Percentiles rank a stretch among this genome's conserved stretches.
Evolutionary conservation across 2,888 invertebrate species (phyloP).

Genomic region (Deilephila porcellus): DNA sequence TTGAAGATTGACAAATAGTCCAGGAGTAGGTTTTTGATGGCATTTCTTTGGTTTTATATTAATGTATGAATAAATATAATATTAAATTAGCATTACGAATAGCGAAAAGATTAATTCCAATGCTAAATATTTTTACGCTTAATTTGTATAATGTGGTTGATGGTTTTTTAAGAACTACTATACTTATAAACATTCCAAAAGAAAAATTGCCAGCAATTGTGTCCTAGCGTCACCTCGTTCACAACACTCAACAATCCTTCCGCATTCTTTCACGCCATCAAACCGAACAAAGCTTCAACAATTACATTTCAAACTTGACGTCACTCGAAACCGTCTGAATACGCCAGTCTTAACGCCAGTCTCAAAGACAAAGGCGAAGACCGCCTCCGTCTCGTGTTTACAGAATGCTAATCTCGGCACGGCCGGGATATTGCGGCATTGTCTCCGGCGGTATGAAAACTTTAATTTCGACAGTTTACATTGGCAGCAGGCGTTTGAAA

Average conservation of each 20-base stretch:
- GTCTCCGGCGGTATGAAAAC: conserved; percentile 24
- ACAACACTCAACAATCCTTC: background rate
- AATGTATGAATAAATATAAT: too few species aligned
- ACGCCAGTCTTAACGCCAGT: conserved; percentile 13
- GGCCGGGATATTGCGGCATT: conserved; percentile 11
- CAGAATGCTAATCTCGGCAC: conserved; percentile 25
- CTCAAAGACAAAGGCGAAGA: conserved; percentile 22
- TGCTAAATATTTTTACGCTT: too few species aligned
- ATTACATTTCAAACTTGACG: conserved; percentile 8
- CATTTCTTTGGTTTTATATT: too few species aligned
- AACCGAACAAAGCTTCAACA: conserved; percentile 4
- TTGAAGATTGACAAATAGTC: too few species aligned
- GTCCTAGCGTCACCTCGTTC: background rate
- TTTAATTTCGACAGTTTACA: conserved; percentile 22
- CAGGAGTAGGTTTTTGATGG: too few species aligned
- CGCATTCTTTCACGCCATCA: background rate
- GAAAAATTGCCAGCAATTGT: too few species aligned
- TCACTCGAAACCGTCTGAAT: conserved; percentile 9
- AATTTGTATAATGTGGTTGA: too few species aligned
- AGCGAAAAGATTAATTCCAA: too few species aligned
- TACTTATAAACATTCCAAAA: too few species aligned
- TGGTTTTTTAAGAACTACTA: too few species aligned
- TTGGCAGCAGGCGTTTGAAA: conserved; percentile 7
- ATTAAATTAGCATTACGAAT: too few species aligned
- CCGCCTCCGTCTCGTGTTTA: background rate